Conservation (phyloP, 2,888 invertebrate species). For the Tuta absoluta region DNA sequence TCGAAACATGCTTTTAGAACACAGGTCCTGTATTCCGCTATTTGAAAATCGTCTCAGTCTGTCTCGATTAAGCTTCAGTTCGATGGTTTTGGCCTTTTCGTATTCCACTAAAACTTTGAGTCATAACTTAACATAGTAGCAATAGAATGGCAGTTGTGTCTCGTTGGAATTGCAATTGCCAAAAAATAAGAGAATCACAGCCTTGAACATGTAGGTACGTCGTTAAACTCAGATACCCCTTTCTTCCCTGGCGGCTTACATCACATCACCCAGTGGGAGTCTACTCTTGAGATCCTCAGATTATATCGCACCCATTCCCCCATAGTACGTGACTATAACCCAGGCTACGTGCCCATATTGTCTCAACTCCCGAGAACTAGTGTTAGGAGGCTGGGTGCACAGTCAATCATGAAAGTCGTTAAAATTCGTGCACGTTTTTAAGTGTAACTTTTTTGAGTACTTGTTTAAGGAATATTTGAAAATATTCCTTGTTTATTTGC, state of each 20-base stretch:
- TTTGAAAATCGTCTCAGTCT: too few relatives aligned
- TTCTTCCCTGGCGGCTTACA: conserved; percentile 8
- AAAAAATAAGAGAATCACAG: too few relatives aligned
- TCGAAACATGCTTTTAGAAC: too few relatives aligned
- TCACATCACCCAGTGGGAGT: conserved; percentile 37
- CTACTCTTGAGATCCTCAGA: conserved; percentile 37
- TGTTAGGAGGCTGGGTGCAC: conserved; percentile 56
- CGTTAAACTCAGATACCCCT: not conserved
- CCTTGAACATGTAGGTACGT: too few relatives aligned
- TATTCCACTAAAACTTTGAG: too few relatives aligned
- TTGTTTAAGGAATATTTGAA: conserved; percentile 5
- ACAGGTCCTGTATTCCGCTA: too few relatives aligned
- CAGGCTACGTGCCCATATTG: conserved; percentile 53
- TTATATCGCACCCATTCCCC: conserved; percentile 45
- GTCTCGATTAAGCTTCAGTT: too few relatives aligned
- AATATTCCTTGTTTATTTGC: not conserved
- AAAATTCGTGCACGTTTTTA: conserved; percentile 51
- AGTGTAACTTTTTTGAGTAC: conserved; percentile 17
- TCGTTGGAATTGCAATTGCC: too few relatives aligned
- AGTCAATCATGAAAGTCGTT: conserved; percentile 65
- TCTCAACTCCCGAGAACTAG: conserved; percentile 51
- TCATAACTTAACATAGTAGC: too few relatives aligned
- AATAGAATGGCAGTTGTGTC: too few relatives aligned
- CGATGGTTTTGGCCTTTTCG: too few relatives aligned
- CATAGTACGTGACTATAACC: conserved; percentile 50